These are phyloP conservation scores for Odobenus rosmarus DNA, from an alignment of 2,113 vertebrate species.

Conservation along the genomic window DNA sequence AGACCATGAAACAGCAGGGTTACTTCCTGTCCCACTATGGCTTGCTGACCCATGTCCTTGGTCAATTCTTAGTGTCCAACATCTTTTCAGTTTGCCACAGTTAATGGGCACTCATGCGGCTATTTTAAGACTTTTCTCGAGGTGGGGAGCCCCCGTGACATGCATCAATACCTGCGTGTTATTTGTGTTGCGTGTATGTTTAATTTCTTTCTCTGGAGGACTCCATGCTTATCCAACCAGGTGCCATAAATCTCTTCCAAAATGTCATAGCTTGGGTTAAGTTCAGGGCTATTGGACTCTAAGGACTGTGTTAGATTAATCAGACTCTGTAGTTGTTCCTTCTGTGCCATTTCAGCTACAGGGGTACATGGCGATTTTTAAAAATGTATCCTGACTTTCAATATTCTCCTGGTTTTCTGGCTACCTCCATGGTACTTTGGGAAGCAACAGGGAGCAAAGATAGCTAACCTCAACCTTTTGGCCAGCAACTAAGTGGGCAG, in stretches of 20 bases:
- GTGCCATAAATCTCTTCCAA: slow-evolving; percentile 77
- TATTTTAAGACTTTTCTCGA: slow-evolving; percentile 78
- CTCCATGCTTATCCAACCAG: slow-evolving; percentile 72
- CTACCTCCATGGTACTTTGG: neutral
- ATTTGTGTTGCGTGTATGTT: slow-evolving; percentile 65
- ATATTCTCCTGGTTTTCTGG: slow-evolving; percentile 22
- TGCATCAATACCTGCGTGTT: slow-evolving; percentile 72
- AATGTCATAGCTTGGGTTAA: slow-evolving; percentile 78
- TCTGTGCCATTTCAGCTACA: slow-evolving; percentile 32
- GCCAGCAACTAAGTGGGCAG: neutral
- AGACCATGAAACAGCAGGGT: neutral
- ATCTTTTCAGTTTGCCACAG: slow-evolving; percentile 33
- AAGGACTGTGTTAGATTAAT: slow-evolving; percentile 68
- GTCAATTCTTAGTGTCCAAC: slow-evolving; percentile 45
- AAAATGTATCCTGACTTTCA: slow-evolving; percentile 52
- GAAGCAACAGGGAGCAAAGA: neutral
- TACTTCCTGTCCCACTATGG: neutral
- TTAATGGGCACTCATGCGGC: slow-evolving; percentile 62
- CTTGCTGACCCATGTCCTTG: neutral
- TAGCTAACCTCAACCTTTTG: slow-evolving; percentile 14
- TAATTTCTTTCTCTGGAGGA: slow-evolving; percentile 83
- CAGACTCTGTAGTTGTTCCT: slow-evolving; percentile 49
- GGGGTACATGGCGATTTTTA: neutral
- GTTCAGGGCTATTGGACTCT: slow-evolving; percentile 67
- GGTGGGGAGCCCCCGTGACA: slow-evolving; percentile 76